Conservation (phyloP, 2,113 vertebrate species). For the Halcyon senegalensis region DNA sequence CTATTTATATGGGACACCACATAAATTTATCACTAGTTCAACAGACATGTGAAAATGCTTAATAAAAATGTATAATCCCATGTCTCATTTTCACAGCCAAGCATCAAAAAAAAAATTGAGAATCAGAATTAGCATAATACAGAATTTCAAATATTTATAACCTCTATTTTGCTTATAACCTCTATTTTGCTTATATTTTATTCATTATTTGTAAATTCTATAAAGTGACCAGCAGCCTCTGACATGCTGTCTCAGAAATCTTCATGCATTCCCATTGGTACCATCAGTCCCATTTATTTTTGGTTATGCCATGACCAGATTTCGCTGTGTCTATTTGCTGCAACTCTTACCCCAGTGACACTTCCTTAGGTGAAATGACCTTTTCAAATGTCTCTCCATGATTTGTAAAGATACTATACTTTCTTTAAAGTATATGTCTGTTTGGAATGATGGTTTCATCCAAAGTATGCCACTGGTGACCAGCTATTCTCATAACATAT, state of each 20-base stretch:
- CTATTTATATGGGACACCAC: background rate
- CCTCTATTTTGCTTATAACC: background rate
- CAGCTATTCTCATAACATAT: background rate
- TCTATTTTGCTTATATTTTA: background rate
- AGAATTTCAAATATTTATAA: background rate
- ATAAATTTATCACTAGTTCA: background rate
- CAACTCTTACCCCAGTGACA: background rate
- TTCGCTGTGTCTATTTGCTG: background rate
- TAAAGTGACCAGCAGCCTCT: background rate
- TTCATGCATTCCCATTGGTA: background rate
- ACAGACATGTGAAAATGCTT: background rate
- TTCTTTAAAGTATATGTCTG: background rate
- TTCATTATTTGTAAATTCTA: background rate
- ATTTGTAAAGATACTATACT: background rate
- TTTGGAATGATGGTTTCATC: background rate
- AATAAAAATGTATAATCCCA: background rate
- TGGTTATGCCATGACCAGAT: background rate
- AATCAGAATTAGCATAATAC: background rate
- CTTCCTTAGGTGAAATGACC: background rate
- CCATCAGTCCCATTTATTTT: background rate
- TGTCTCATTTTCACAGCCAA: background rate
- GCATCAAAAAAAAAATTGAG: background rate
- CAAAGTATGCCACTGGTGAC: background rate
- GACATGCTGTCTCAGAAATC: background rate
- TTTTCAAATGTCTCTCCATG: background rate